These are phyloP conservation scores for Morpho helenor DNA, from an alignment of 2,888 invertebrate genomes.

Conservation along the genomic window DNA sequence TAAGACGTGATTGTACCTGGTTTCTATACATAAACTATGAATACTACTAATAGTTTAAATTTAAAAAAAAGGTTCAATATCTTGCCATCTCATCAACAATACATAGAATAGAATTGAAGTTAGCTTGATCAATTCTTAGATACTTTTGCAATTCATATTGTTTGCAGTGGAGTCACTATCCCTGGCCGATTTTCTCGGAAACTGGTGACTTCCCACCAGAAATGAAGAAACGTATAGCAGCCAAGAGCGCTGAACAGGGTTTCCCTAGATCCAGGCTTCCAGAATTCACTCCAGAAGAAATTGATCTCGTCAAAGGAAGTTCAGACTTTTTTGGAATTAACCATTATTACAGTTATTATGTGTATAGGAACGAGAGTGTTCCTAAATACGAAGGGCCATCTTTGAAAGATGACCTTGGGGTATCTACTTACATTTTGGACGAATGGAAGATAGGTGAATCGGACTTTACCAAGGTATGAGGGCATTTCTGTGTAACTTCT, in stretches of 20 bases:
- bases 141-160: background rate
- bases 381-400: conserved; percentile 5
- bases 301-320: background rate
- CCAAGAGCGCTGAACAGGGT: background rate
- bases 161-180: background rate
- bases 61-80: too few relatives aligned
- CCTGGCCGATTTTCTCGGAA: background rate
- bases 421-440: background rate
- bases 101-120: too few relatives aligned
- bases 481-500: too few relatives aligned
- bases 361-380: conserved; percentile 4
- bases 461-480: conserved; percentile 16
- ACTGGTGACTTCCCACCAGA: background rate
- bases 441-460: conserved; percentile 17
- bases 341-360: conserved; percentile 3
- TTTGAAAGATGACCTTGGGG: conserved; percentile 7
- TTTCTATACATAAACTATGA: too few relatives aligned
- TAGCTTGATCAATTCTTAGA: too few relatives aligned
- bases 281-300: conserved; percentile 19
- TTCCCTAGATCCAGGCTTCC: conserved; percentile 64
- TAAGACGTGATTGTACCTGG: too few relatives aligned
- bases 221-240: background rate
- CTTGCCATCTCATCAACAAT: too few relatives aligned
- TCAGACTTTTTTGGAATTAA: conserved; percentile 12
- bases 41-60: too few relatives aligned